Evolutionary conservation across 2,888 invertebrate genomes (phyloP), one percentile per base, ranked within the genome.

Genomic region (Smittia aterrima): DNA sequence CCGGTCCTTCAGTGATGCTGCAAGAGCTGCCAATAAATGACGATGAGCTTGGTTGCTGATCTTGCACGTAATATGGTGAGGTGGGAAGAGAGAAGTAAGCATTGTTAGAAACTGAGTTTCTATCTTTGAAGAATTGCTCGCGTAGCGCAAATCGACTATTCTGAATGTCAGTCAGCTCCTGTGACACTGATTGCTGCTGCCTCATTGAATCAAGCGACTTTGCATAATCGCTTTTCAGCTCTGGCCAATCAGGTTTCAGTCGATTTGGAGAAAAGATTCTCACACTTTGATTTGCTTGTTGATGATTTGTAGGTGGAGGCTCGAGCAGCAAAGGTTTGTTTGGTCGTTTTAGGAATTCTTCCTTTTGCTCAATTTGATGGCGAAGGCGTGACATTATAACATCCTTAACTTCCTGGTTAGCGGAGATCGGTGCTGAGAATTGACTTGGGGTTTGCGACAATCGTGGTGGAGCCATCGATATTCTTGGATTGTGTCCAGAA

Each of bases 291-390:
- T 24, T 75, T 75, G 16, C 20, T 58, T 58, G 58, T 13, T 18
- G 22, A 3, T 11, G 16, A n/a, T 53, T 75, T 7, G 66, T n/a
- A 4, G 40, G 38, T 18, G 25, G 68, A 13, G 71, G 27, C 27
- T 74, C 66, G 0, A 66, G 18, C 6, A 74, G 16, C 4, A 74
- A 20, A 18, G 74, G 74, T 41, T 66, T 40, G 13, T 27, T 74
- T n/a, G 92, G 91, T 77, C 91, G 86, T 80, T 90, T 87, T 75
- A 95, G 85, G 82, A 95, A 95, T 79, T 94, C 94, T 81, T 95
- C 94, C 82, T 95, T 95, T 80, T 94, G 92, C 80, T 94, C 93
- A 79, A 92, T 89, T 79, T 92, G 93, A 81, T 92, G 92, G 77
- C 92, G 87, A 81, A 93, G 86, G 83, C 92, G 87, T 77, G 88